These are phyloP conservation scores for Drosophila nigritarsus DNA, from an alignment of 2,888 invertebrate species.

Conservation along the genomic window DNA sequence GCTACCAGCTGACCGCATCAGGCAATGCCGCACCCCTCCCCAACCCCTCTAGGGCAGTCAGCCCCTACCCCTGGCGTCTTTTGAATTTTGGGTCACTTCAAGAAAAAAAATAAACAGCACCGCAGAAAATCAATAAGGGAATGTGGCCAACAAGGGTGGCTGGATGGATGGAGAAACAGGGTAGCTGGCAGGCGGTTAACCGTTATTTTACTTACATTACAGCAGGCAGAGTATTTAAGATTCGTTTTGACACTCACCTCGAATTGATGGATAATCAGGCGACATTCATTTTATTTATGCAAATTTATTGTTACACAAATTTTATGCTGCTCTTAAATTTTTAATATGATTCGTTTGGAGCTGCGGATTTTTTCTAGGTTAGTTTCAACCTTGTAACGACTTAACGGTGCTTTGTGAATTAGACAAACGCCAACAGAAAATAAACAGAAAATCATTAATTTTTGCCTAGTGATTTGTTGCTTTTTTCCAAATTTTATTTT, in stretches of 20 bases:
- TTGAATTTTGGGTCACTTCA: slow-evolving; percentile 72
- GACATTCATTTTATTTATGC: slow-evolving; percentile 92
- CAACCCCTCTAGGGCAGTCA: not conserved
- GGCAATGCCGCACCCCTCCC: slow-evolving; percentile 2
- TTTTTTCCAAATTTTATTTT: slow-evolving; percentile 1
- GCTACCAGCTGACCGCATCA: slow-evolving; percentile 10
- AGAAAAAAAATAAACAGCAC: slow-evolving; percentile 62
- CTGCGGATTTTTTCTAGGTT: slow-evolving; percentile 38
- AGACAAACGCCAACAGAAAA: not conserved
- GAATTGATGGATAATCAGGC: slow-evolving; percentile 92
- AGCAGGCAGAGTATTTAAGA: not conserved
- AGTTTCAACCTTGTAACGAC: slow-evolving; percentile 31
- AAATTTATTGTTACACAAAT: slow-evolving; percentile 14
- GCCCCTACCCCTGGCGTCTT: slow-evolving; percentile 16
- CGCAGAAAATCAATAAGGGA: slow-evolving; percentile 79
- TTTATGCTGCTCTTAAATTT: slow-evolving; percentile 45
- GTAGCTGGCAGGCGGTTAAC: slow-evolving; percentile 18
- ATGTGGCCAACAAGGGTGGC: slow-evolving; percentile 39
- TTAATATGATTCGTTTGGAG: slow-evolving; percentile 40
- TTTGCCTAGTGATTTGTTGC: not conserved
- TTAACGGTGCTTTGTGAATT: not conserved
- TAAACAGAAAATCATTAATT: slow-evolving; percentile 21
- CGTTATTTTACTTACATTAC: slow-evolving; percentile 16
- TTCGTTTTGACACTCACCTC: slow-evolving; percentile 87
- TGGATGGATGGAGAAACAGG: not conserved